Evolutionary conservation across 2,797 vertebrate species (phyloP), one percentile per base, ranked within the genome.

Genomic region (Buceros bicornis): DNA sequence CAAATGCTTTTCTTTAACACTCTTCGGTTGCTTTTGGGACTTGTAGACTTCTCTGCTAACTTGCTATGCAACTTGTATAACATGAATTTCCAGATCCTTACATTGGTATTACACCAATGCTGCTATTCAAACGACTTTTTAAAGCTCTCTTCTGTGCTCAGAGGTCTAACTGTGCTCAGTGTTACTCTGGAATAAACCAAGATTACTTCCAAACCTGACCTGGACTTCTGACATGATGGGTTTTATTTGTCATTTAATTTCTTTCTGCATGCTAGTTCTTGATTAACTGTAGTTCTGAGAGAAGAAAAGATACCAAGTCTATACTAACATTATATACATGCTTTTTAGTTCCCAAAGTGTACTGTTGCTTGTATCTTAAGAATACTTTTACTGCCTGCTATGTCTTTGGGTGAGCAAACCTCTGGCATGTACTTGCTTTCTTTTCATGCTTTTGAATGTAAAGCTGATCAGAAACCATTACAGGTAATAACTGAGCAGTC

Each of bases 201-300:
- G 18, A 57, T 45, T 31, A 24, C 26, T 73, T 90, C 47, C 40
- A 73, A 64, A 79, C 28, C 42, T 80, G 12, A 89, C 42, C 4
- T 33, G 66, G 60, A 20, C 20, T 80, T 95, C 57, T 64, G 42
- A 35, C 3, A 3, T 45, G 6, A 50, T 31, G 15, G 2, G 10
- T 61, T 86, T 86, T 47, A 8, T 26, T 74, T 81, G 40, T 5
- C 53, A 81, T 25, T 76, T 8, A 37, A 35, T 85, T 71, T 58
- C 67, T 66, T 93, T 83, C 50, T 73, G 93, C 86, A 48, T 90
- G 83, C 26, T 87, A 6, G 80, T 90, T 64, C 57, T 60, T 89
- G 20, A 65, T 71, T 95, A 89, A 91, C 51, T 65, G 79, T 4
- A 58, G 45, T 61, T 93, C 43, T 71, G 31, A 53, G 48, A 87